Base-by-base conservation (phyloP, 2,888 invertebrate genomes). In the Eupithecia pulchellata region DNA sequence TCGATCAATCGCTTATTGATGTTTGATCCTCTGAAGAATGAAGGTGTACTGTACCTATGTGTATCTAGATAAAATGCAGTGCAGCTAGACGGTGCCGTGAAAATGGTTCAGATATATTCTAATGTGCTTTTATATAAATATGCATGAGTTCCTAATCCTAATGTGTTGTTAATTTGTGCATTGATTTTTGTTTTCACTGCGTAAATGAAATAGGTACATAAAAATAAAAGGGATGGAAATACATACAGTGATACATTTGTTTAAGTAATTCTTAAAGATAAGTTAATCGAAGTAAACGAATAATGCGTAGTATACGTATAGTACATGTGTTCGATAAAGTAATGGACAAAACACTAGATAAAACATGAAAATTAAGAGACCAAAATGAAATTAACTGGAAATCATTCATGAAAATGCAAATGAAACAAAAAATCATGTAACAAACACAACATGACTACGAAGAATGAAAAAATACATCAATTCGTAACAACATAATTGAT, bases 401-500 rank as follows among this genome's bases (percentile, higher is more conserved):
- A 32, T 30, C 60, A 25, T 39, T 55, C 55, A 72, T 66, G 58
- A 64, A 42, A 69, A 69, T 69, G 66, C 20, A 36, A 55, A 69
- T 66, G 55, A 64, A 61, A 70, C 62, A 17, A 66, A 64, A 14
- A 66, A 64, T 39, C 69, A 42, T 62, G 58, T 57, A 65, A 32
- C 64, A 66, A 66, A 64, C 32, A 66, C 39, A 62, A 57, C 20
- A 62, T 63, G 60, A 55, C 61, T 68, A 62, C 42, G 66, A 68
- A 66, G 55, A 64, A 67, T 55, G 58, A 61, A 32, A 36, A 20
- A 34, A 60, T 52, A 64, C 32, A 66, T 25, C 32, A 61, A 55
- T 57, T 58, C 27, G 58, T 63, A 71, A 8, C 25, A 11, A 47
- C 20, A 47, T 47, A 47, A 25, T 52, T 52, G 52, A 52, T 52